Base-by-base conservation (phyloP, 1,140 invertebrate genomes). In the Rhagoletis pomonella region DNA sequence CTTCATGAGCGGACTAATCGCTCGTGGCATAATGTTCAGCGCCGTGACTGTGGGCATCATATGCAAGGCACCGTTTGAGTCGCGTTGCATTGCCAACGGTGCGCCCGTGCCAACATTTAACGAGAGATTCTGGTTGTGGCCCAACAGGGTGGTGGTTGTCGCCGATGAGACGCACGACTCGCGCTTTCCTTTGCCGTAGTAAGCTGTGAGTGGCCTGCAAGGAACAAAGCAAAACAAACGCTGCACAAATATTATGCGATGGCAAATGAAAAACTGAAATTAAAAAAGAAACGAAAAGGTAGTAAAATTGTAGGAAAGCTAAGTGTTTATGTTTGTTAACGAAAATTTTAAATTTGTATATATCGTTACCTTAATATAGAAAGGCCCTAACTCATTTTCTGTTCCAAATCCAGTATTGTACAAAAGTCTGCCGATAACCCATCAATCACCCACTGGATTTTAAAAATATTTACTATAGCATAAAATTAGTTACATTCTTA, bases 1-100 rank as follows among this genome's bases (percentile, higher is more conserved):
- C 90, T 91, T 92, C 91, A 93, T 93, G 85, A 93, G 88, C 17
- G 92, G 92, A 90, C 92, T 93, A 86, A 93, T 91, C 19, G 91
- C 91, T 3, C 91, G 87, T 12, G 92, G 92, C 91, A 92, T 90
- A 29, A 90, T 90, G 73, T 67, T 89, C 86, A 77, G 47, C 59
- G 90, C 17, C 19, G 87, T 87, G 3, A 85, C 69, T 5, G 86
- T 89, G 64, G 91, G 91, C 86, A 91, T 85, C 89, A 91, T 91
- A 86, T 93, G 92, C 69, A 93, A 73, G 50, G 91, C 91, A 87
- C 91, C 92, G 87, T 91, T 93, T n/a, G 92, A 93, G 44, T 90
- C 92, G 3, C 92, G 90, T 69, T 91, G 91, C 62, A 90, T 85
- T 14, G 89, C 67, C 10, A 90, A 86, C 12, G 90, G 89, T 4